Conservation (phyloP, 2,797 vertebrate genomes). For the Tiaroga cobitis region DNA sequence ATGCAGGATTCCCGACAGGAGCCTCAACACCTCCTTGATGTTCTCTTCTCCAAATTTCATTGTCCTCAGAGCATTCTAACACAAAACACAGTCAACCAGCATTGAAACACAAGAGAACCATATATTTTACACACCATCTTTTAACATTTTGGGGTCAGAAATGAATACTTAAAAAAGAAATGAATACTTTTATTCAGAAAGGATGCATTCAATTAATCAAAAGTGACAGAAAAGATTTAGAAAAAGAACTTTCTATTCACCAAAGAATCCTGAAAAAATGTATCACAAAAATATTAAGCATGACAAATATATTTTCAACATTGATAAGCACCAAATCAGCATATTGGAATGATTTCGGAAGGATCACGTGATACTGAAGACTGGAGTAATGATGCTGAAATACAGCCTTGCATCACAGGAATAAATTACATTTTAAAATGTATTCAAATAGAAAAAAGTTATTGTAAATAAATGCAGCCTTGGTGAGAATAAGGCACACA, state of each 20-base stretch:
- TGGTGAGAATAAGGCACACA: not conserved
- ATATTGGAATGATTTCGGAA: no score
- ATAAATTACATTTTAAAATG: no score
- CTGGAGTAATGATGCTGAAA: no score
- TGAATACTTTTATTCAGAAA: not conserved
- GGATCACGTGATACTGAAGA: no score
- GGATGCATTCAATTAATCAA: not conserved
- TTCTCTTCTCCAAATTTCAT: slow-evolving; percentile 93
- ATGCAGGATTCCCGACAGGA: slow-evolving; percentile 92
- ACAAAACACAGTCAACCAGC: slow-evolving; percentile 32
- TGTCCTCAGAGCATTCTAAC: slow-evolving; percentile 89
- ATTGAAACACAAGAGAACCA: not conserved
- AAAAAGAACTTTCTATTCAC: not conserved
- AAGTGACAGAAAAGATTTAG: not conserved
- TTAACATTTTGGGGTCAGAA: not conserved
- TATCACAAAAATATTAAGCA: not conserved
- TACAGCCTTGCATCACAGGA: no score
- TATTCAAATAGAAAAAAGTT: no score
- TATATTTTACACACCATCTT: not conserved
- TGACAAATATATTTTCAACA: not conserved
- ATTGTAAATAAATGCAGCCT: not conserved
- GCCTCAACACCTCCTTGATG: slow-evolving; percentile 85
- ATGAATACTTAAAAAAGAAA: not conserved
- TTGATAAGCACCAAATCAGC: not conserved
- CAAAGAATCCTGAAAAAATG: not conserved